Conservation (phyloP, 2,797 vertebrate genomes). For the Pteropus rufus region DNA sequence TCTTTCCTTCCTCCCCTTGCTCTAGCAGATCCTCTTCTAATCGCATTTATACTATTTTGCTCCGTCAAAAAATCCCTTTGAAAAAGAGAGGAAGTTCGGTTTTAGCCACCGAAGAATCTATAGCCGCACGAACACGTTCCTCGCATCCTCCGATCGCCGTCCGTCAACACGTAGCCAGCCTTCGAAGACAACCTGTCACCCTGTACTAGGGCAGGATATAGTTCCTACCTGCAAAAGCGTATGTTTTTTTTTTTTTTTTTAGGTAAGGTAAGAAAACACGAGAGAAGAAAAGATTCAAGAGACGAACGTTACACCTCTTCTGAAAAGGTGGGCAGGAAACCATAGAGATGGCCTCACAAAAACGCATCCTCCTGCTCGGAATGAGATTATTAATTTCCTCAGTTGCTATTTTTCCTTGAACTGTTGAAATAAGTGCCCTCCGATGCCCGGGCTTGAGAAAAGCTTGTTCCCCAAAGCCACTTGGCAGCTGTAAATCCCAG, state of each 20-base stretch:
- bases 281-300: background rate
- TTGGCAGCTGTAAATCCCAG: constrained; percentile 45
- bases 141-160: background rate
- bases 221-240: background rate
- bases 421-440: constrained; percentile 61
- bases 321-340: background rate
- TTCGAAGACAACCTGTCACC: background rate
- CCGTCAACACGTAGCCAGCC: background rate
- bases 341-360: constrained; percentile 28
- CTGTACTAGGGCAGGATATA: background rate
- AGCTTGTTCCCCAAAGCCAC: constrained; percentile 50
- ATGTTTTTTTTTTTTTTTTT: background rate
- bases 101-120: background rate
- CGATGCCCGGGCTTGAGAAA: constrained; percentile 51
- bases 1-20: background rate
- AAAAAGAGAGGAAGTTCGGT: background rate
- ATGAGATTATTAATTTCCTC: constrained; percentile 54
- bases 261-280: background rate
- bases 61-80: background rate
- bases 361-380: constrained; percentile 15
- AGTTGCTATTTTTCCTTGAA: constrained; percentile 52
- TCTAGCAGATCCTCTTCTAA: background rate
- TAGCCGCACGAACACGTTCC: background rate
- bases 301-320: background rate
- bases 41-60: background rate